Conservation (phyloP, 2,797 vertebrate genomes). For the Oryzias sinensis region DNA sequence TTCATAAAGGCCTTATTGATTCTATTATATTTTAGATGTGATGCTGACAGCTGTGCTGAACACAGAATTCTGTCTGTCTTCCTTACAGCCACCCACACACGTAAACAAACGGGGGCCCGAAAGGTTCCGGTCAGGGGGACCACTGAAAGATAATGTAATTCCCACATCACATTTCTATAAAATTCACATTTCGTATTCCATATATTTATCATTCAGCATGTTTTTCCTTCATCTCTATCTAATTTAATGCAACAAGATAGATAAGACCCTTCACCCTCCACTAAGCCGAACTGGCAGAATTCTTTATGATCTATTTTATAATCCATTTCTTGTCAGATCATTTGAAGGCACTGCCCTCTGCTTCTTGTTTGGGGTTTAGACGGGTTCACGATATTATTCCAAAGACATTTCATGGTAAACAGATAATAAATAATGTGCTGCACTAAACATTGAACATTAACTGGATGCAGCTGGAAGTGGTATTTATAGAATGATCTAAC, state of each 20-base stretch:
- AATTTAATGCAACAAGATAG: constrained; percentile 50
- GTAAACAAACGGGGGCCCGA: constrained; percentile 10
- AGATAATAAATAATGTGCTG: constrained; percentile 65
- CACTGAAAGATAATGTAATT: constrained; percentile 65
- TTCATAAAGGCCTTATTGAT: neutral
- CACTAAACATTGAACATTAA: constrained; percentile 78
- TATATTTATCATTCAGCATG: constrained; percentile 12
- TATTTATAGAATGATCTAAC: constrained; percentile 87
- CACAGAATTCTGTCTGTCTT: too few relatives aligned
- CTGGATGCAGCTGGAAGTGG: constrained; percentile 78
- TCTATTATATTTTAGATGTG: neutral
- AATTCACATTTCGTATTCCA: constrained; percentile 4
- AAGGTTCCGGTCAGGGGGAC: constrained; percentile 25
- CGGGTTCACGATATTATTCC: constrained; percentile 57
- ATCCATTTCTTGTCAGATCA: constrained; percentile 53
- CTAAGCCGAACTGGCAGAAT: constrained; percentile 27
- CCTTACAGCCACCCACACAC: too few relatives aligned
- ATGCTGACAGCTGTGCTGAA: neutral
- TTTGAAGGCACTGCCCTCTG: constrained; percentile 33
- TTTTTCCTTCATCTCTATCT: constrained; percentile 47
- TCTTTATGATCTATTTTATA: constrained; percentile 48
- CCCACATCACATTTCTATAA: constrained; percentile 23
- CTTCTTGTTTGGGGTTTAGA: constrained; percentile 18
- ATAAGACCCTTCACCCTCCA: constrained; percentile 11
- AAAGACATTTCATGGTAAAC: constrained; percentile 48